A percentile compares a stretch with the other conserved stretches of the same genome.
phyloP scores from a whole-genome alignment of 2,113 vertebrate species.

The Poecile atricapillus region DNA sequence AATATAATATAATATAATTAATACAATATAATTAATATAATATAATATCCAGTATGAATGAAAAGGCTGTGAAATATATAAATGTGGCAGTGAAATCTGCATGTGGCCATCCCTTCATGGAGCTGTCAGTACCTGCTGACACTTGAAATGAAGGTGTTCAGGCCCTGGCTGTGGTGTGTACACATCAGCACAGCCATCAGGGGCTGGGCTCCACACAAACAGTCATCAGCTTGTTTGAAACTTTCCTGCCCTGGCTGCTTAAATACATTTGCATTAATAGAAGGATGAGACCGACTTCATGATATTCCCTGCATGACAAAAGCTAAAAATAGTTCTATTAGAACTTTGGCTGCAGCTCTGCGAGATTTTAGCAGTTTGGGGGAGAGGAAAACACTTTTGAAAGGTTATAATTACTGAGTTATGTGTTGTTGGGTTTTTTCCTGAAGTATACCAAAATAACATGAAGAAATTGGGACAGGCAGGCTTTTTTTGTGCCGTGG shows the following conservation, averaged over 20 bases:
- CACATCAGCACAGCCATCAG: background rate
- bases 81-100: background rate
- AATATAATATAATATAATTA: no score
- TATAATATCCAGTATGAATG: background rate
- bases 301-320: background rate
- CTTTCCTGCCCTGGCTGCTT: background rate
- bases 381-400: background rate
- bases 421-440: background rate
- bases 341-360: background rate
- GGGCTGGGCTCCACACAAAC: background rate
- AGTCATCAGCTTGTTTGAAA: background rate
- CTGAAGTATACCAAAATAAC: background rate
- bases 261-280: conserved; percentile 47
- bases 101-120: background rate
- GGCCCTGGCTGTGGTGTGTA: background rate
- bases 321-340: conserved; percentile 38
- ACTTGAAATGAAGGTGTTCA: background rate
- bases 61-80: background rate
- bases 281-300: conserved; percentile 19
- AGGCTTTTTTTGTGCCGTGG: background rate
- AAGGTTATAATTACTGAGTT: conserved; percentile 49
- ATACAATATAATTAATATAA: no score
- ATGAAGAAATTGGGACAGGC: background rate
- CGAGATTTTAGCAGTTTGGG: background rate
- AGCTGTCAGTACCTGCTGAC: background rate